Base-by-base conservation (phyloP, 2,888 invertebrate species). In the Barypeithes pellucidus region DNA sequence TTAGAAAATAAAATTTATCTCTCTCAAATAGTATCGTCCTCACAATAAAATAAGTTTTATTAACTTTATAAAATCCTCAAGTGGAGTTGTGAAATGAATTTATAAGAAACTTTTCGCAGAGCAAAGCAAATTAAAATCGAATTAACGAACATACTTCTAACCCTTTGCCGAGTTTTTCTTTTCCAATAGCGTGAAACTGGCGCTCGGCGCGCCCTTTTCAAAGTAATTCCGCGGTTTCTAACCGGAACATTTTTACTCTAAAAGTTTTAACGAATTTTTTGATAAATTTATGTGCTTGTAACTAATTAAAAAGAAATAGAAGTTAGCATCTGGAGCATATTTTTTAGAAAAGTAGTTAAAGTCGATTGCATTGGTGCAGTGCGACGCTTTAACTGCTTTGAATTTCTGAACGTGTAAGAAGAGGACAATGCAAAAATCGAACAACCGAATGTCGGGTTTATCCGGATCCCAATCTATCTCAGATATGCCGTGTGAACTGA, bases 251-350 rank as follows among this genome's bases (percentile, higher is more conserved):
- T 47, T 39, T 47, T 47, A 47, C 12, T 47, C 2, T 1, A 22
- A 47, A 47, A 20, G 18, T 47, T 20, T 47, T n/a, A 47, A 47
- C 22, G 47, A 47, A 47, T 20, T 47, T 43, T n/a, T 47, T n/a
- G 43, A 39, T 43, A 16, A 16, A 43, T 16, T 43, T 43, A 43
- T 43, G 43, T 43, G 14, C 16, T 16, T 43, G 3, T 14, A 14
- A 39, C 39, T 39, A 39, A 39, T 39, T 39, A 39, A 39, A 39
- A 39, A 39, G 29, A 12, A n/a, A 39, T 3, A 39, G 39, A 3
- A n/a, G 39, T 3, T 14, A 18, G 1, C 16, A 18, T 45, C 3
- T 16, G 8, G 18, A 16, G 18, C 16, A 45, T 45, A n/a, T n/a
- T 41, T 41, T 12, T n/a, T 29, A 29, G 29, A 9, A 29, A n/a